Conservation (phyloP, 2,888 invertebrate species). For the Noctua pronuba region DNA sequence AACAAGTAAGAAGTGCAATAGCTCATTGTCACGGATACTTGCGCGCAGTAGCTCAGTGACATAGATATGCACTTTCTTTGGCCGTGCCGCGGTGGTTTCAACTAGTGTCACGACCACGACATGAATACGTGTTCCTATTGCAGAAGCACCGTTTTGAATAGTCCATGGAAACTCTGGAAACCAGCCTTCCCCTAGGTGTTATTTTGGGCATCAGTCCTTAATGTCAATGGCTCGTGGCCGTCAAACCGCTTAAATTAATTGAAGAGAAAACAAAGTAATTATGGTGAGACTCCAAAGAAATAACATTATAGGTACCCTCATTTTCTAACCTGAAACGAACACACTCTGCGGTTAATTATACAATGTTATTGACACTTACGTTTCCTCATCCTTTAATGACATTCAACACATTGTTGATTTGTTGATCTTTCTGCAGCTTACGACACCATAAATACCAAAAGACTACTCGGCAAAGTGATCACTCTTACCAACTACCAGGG, state of each 20-base stretch:
- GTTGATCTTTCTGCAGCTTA: no score
- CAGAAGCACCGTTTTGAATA: constrained; percentile 17
- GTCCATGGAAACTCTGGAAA: neutral
- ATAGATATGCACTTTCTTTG: constrained; percentile 54
- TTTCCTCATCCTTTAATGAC: neutral
- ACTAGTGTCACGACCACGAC: constrained; percentile 29
- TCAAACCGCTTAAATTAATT: constrained; percentile 2
- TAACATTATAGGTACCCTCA: neutral
- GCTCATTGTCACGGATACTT: constrained; percentile 42
- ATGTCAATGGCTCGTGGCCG: neutral
- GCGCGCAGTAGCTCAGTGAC: constrained; percentile 44
- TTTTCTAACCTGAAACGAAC: constrained; percentile 14
- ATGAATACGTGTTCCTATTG: neutral
- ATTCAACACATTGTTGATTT: no score
- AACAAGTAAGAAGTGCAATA: constrained; percentile 23
- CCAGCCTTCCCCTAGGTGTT: neutral
- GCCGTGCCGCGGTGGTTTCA: constrained; percentile 17
- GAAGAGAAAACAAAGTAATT: neutral
- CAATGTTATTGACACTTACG: constrained; percentile 5
- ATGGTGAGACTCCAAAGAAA: neutral
- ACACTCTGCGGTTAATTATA: constrained; percentile 19
- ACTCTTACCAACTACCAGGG: no score
- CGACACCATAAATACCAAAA: no score
- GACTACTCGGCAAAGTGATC: no score
- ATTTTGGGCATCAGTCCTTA: neutral